Evolutionary conservation across 2,113 vertebrate species (phyloP).

Genomic region (Cyprinodon tularosa): DNA sequence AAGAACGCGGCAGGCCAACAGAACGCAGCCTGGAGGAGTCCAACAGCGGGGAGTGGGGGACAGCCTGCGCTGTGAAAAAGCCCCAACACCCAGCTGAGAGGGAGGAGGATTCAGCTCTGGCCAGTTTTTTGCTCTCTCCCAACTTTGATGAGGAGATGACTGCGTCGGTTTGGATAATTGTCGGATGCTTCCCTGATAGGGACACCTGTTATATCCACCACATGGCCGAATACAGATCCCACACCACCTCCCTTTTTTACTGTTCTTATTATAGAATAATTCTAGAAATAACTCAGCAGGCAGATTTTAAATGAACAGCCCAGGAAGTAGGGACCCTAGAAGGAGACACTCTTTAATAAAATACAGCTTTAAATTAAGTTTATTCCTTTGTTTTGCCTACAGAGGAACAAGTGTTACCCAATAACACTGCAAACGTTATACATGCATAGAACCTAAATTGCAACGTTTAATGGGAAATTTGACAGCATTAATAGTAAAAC

Average conservation of each 20-base stretch:
- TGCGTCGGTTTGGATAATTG: conserved; percentile 50
- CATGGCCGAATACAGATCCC: conserved; percentile 20
- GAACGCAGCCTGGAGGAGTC: conserved; percentile 80
- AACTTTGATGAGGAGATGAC: conserved; percentile 67
- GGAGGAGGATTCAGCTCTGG: conserved; percentile 70
- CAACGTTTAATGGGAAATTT: no score
- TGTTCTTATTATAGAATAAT: conserved; percentile 56
- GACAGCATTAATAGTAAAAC: not conserved
- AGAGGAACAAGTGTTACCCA: not conserved
- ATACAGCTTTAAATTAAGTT: not conserved
- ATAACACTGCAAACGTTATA: not conserved
- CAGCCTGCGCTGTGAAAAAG: conserved; percentile 79
- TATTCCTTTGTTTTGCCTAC: not conserved
- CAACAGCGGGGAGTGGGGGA: conserved; percentile 78
- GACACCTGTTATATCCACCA: conserved; percentile 47
- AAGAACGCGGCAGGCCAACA: conserved; percentile 79
- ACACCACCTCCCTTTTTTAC: conserved; percentile 21
- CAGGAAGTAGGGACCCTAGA: conserved; percentile 34
- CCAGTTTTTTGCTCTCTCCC: conserved; percentile 60
- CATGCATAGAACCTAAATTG: not conserved
- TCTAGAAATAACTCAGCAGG: conserved; percentile 47
- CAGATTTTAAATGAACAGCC: conserved; percentile 46
- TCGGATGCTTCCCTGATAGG: conserved; percentile 53
- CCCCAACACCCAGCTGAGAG: conserved; percentile 75
- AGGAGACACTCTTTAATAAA: not conserved